Evolutionary conservation across 1,140 invertebrate genomes (phyloP).

Genomic region (Cydia pomonella): DNA sequence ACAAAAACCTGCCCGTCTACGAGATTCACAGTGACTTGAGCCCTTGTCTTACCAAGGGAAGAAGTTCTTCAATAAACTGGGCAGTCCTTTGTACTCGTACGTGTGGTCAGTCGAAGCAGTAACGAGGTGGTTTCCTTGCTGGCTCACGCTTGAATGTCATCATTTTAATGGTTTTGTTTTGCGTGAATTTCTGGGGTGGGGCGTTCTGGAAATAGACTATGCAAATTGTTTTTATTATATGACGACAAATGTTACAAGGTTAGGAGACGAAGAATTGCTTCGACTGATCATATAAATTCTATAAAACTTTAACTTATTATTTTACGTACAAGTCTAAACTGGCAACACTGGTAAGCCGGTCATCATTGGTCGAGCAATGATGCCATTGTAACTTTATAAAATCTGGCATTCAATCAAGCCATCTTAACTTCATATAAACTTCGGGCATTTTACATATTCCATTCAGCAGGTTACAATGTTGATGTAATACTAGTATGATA

Average conservation of each 20-base stretch:
- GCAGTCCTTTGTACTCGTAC: slow-evolving; percentile 40
- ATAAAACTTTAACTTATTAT: no score
- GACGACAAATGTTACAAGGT: not conserved
- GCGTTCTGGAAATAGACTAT: not conserved
- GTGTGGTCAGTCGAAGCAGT: slow-evolving; percentile 42
- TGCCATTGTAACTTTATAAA: no score
- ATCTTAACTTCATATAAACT: no score
- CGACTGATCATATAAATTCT: no score
- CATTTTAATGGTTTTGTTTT: slow-evolving; percentile 60
- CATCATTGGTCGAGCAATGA: no score
- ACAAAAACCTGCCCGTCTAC: not conserved
- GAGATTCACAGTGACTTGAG: not conserved
- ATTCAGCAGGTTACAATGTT: no score
- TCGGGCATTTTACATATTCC: no score
- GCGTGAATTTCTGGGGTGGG: not conserved
- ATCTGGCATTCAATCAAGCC: no score
- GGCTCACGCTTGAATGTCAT: slow-evolving; percentile 56
- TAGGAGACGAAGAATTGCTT: no score
- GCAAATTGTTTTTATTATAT: not conserved
- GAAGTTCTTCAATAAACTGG: slow-evolving; percentile 32
- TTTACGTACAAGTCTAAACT: no score
- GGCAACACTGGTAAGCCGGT: no score
- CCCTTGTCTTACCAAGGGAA: not conserved
- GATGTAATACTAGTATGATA: no score
- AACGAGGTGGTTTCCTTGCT: slow-evolving; percentile 49